Percentiles rank a stretch among this genome's conserved stretches.
These are phyloP conservation scores for Rhinogobius similis DNA, from an alignment of 2,113 vertebrate genomes.

Conservation along the genomic window DNA sequence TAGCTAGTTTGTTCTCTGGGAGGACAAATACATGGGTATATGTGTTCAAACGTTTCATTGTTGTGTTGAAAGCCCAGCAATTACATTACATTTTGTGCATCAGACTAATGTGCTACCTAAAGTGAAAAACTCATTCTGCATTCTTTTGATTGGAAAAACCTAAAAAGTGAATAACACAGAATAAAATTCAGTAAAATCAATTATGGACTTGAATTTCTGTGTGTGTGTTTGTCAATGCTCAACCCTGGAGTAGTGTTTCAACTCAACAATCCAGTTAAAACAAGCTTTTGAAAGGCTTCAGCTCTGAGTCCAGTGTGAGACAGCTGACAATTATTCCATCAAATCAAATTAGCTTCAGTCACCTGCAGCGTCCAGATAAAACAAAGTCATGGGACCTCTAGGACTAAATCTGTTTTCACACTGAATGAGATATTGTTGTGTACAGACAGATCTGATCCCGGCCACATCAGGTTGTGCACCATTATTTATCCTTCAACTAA, in stretches of 20 bases:
- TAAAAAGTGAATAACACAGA: no score
- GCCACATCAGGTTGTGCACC: slow-evolving; percentile 14
- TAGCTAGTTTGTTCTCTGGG: no score
- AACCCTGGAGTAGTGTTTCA: neutral
- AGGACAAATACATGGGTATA: no score
- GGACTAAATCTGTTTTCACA: slow-evolving; percentile 34
- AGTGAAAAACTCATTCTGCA: no score
- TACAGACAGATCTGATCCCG: slow-evolving; percentile 52
- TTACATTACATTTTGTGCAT: no score
- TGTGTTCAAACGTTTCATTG: no score
- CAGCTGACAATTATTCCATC: slow-evolving; percentile 41
- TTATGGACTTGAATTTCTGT: no score
- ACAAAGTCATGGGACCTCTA: slow-evolving; percentile 54
- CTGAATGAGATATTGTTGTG: slow-evolving; percentile 52
- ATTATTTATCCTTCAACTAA: no score
- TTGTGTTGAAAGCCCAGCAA: no score
- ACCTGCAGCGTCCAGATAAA: slow-evolving; percentile 56
- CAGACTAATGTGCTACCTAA: no score
- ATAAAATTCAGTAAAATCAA: no score
- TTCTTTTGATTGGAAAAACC: no score
- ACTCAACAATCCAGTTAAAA: neutral
- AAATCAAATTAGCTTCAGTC: slow-evolving; percentile 65
- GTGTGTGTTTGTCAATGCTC: neutral
- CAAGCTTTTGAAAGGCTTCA: neutral
- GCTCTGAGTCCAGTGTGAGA: slow-evolving; percentile 20